phyloP scores from a whole-genome alignment of 2,797 vertebrate genomes.

The Parambassis ranga region DNA sequence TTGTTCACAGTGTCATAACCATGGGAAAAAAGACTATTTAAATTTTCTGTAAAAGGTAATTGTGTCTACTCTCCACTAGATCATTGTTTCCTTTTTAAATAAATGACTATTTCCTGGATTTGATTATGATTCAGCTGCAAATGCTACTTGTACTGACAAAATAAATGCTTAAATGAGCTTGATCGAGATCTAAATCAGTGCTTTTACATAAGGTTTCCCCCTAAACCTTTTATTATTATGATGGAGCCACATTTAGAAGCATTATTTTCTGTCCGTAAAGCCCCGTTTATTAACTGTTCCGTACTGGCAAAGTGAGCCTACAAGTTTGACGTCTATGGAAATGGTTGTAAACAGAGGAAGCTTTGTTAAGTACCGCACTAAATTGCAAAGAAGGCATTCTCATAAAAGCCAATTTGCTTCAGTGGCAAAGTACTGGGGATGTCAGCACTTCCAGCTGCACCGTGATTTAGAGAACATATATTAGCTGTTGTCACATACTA shows the following conservation, averaged over 20 bases:
- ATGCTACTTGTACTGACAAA: not conserved
- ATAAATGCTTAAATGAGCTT: not conserved
- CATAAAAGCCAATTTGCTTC: slow-evolving; percentile 76
- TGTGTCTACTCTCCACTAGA: no score
- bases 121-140: not conserved
- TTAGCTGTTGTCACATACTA: slow-evolving; percentile 49
- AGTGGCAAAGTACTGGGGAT: slow-evolving; percentile 58
- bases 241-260: no score
- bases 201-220: no score
- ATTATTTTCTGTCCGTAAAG: slow-evolving; percentile 9
- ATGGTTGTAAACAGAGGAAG: slow-evolving; percentile 67
- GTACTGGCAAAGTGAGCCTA: slow-evolving; percentile 21
- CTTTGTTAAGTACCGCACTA: slow-evolving; percentile 73
- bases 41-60: no score
- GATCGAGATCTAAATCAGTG: not conserved
- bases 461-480: slow-evolving; percentile 56
- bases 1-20: not conserved
- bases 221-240: no score
- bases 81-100: no score
- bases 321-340: slow-evolving; percentile 52
- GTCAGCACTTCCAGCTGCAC: slow-evolving; percentile 64
- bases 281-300: slow-evolving; percentile 4
- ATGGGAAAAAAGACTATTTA: no score
- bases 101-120: no score
- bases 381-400: slow-evolving; percentile 68